Evolutionary conservation across 1,140 invertebrate species (phyloP).

Genomic region (Aphaenogaster floridana): DNA sequence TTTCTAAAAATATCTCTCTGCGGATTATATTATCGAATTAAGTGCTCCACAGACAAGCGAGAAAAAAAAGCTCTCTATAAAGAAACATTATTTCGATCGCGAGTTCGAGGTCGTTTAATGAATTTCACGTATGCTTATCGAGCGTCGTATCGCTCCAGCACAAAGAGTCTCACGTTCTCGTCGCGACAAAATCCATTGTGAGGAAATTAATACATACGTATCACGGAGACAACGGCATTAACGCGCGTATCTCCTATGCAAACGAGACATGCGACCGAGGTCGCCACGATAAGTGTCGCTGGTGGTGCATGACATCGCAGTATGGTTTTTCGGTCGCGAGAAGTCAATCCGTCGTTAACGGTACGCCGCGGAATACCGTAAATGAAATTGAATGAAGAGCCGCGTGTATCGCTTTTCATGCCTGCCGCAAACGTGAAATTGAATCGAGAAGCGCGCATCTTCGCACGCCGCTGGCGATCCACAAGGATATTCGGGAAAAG

Average conservation of each 20-base stretch:
- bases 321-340: conserved; percentile 14
- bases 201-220: conserved; percentile 60
- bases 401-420: conserved; percentile 43
- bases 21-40: background rate
- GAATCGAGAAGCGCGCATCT: conserved; percentile 30
- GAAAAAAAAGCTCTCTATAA: background rate
- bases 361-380: conserved; percentile 52
- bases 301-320: conserved; percentile 14
- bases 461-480: conserved; percentile 38
- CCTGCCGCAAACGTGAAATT: conserved; percentile 1
- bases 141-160: background rate
- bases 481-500: conserved; percentile 34
- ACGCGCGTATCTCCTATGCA: conserved; percentile 60
- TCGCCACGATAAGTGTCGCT: conserved; percentile 30
- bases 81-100: conserved; percentile 4
- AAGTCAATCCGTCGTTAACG: conserved; percentile 51
- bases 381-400: conserved; percentile 50
- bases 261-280: background rate
- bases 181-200: conserved; percentile 66
- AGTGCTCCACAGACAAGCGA: background rate
- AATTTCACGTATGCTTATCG: conserved; percentile 52
- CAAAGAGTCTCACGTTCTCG: conserved; percentile 61
- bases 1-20: background rate
- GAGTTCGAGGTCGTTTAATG: conserved; percentile 28
- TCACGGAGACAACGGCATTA: conserved; percentile 26